Evolutionary conservation across 2,113 vertebrate species (phyloP).

Genomic region (Apus apus): DNA sequence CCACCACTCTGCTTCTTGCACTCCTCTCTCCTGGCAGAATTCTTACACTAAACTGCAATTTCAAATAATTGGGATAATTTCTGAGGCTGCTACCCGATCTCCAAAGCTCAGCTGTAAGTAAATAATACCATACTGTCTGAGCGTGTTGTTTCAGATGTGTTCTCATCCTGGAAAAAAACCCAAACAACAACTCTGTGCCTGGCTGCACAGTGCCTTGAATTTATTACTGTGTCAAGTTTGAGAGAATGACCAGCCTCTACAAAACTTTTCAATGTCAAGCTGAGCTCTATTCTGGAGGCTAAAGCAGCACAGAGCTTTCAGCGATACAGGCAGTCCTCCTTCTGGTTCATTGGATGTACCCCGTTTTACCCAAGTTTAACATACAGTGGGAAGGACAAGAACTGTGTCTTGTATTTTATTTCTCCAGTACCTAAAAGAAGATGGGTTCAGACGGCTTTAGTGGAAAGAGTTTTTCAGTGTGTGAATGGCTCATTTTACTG

Average conservation of each 20-base stretch:
- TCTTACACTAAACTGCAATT: slow-evolving; percentile 34
- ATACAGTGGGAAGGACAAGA: not conserved
- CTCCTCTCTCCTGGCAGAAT: slow-evolving; percentile 14
- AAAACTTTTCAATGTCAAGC: slow-evolving; percentile 56
- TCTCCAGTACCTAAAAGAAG: not conserved
- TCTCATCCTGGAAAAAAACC: slow-evolving; percentile 56
- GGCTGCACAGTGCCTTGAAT: slow-evolving; percentile 55
- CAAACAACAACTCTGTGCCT: slow-evolving; percentile 30
- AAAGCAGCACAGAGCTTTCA: not conserved
- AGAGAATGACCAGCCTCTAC: slow-evolving; percentile 47
- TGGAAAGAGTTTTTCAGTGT: not conserved
- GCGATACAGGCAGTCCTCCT: not conserved
- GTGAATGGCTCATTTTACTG: not conserved
- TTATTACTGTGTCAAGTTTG: slow-evolving; percentile 67
- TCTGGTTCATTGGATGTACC: not conserved
- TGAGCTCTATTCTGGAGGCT: slow-evolving; percentile 11
- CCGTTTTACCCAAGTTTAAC: not conserved
- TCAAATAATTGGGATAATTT: slow-evolving; percentile 65
- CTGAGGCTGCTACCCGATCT: slow-evolving; percentile 46
- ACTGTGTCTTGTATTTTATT: not conserved
- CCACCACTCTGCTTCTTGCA: not conserved
- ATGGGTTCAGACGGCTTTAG: not conserved
- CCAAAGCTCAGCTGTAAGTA: slow-evolving; percentile 54
- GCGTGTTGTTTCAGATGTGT: slow-evolving; percentile 70
- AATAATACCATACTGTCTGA: slow-evolving; percentile 68